Conservation (phyloP, 2,888 invertebrate species). For the Nipponacmea schrenckii region DNA sequence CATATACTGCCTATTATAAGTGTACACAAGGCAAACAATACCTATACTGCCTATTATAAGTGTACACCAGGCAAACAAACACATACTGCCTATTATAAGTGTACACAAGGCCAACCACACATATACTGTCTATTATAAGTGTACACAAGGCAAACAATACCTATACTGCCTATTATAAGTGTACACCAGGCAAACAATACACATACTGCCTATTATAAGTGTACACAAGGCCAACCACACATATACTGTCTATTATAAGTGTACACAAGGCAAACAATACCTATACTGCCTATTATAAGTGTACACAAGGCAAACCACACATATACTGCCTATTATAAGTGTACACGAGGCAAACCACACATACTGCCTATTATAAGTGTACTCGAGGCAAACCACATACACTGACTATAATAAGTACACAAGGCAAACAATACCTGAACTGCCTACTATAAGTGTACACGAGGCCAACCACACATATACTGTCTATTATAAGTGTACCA, state of each 20-base stretch:
- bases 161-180: neutral
- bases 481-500: neutral
- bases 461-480: neutral
- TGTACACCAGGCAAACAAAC: neutral
- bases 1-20: no score
- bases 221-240: neutral
- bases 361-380: neutral
- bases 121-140: neutral
- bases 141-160: neutral
- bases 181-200: neutral
- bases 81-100: neutral
- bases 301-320: neutral
- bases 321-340: neutral
- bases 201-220: neutral
- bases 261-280: neutral
- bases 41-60: neutral
- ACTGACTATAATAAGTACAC: neutral
- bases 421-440: no score
- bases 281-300: neutral
- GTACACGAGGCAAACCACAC: neutral
- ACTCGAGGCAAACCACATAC: neutral
- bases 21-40: neutral
- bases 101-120: neutral
- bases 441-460: no score
- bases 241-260: neutral